phyloP scores from a whole-genome alignment of 2,797 vertebrate species.

The Moxostoma hubbsi region DNA sequence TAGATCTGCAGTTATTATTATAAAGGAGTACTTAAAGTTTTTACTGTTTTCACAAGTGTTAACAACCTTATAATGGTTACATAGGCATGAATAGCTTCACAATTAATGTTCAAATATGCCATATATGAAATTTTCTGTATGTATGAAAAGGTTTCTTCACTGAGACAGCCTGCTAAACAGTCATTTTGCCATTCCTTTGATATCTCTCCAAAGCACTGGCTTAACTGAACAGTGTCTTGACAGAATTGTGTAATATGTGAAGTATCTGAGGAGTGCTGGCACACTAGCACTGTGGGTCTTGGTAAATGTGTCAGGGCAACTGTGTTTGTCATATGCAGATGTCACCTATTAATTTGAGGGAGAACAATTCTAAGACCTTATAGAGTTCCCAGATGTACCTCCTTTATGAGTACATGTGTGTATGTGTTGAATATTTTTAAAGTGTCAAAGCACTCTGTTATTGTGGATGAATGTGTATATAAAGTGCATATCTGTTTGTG shows the following conservation, averaged over 20 bases:
- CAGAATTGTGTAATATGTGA: conserved; percentile 14
- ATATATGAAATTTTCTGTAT: conserved; percentile 33
- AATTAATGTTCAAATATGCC: conserved; percentile 43
- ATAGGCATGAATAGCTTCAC: conserved; percentile 39
- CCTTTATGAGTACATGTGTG: conserved; percentile 40
- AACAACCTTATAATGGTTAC: conserved; percentile 30
- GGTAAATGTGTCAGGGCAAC: conserved; percentile 44
- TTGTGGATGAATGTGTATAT: conserved; percentile 40
- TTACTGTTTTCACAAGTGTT: conserved; percentile 20
- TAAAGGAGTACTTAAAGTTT: conserved; percentile 33
- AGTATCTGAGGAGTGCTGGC: conserved; percentile 30
- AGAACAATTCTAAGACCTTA: conserved; percentile 61
- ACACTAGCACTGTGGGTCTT: conserved; percentile 13
- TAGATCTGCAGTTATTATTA: conserved; percentile 22
- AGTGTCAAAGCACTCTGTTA: conserved; percentile 56
- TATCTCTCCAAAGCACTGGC: conserved; percentile 16
- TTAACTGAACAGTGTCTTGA: conserved; percentile 43
- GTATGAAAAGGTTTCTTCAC: conserved; percentile 41
- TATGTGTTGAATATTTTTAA: conserved; percentile 44
- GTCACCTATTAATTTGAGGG: conserved; percentile 56
- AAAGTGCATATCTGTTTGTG: background rate
- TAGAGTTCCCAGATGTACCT: conserved; percentile 57
- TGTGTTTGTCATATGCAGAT: conserved; percentile 62
- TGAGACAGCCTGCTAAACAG: conserved; percentile 53
- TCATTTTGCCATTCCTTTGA: conserved; percentile 46